Evolutionary conservation across 2,797 vertebrate species (phyloP).

Genomic region (Steatocranus sp.): DNA sequence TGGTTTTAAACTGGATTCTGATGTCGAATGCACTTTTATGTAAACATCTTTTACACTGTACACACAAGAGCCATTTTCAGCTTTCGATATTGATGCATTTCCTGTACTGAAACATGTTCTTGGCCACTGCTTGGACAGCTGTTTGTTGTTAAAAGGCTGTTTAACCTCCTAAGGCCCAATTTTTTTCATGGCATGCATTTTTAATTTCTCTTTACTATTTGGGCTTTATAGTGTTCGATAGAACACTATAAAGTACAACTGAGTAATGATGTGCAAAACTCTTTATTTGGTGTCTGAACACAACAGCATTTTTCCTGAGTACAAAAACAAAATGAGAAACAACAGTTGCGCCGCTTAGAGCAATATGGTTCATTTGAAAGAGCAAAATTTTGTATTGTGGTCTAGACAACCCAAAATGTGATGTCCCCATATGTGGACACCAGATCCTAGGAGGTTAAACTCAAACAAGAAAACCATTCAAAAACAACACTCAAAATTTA

Average conservation of each 20-base stretch:
- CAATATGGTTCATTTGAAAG: neutral
- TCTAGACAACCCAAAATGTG: neutral
- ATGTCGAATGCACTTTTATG: neutral
- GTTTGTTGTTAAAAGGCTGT: neutral
- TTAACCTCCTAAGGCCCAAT: neutral
- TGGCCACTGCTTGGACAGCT: neutral
- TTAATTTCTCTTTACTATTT: neutral
- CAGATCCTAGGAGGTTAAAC: neutral
- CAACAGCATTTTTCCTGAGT: neutral
- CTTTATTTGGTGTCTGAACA: neutral
- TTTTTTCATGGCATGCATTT: neutral
- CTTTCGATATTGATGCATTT: neutral
- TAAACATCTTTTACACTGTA: neutral
- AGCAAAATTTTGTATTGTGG: neutral
- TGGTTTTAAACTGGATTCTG: neutral
- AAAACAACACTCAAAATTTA: neutral
- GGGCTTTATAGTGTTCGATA: neutral
- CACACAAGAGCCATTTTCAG: fast-evolving
- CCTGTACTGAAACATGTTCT: neutral
- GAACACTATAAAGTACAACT: neutral
- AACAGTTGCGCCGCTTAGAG: fast-evolving
- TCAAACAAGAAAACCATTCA: neutral
- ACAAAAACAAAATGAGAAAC: neutral
- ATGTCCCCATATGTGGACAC: neutral
- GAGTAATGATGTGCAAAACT: neutral